Base-by-base conservation (phyloP, 1,140 invertebrate species). In the Diabrotica virgifera region DNA sequence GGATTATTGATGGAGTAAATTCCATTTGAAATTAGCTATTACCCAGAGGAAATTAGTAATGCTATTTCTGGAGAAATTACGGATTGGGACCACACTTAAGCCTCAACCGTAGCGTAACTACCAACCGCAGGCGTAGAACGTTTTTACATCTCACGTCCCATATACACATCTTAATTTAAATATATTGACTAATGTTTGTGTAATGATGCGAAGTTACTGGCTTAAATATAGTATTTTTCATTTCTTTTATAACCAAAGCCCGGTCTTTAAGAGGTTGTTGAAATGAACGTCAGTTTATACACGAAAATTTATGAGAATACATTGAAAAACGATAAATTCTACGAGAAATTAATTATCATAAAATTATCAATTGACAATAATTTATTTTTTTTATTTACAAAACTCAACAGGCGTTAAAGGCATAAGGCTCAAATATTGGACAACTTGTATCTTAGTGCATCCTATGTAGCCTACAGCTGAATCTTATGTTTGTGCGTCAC, bases 11-110 rank as follows among this genome's bases (percentile, higher is more conserved):
- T n/a, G 24, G 7, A 14, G 7, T 14, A 51, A 53, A 54, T 52
- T 52, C 51, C 52, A 14, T 63, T 35, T 37, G 60, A 56, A 36
- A 11, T n/a, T 37, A 63, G 54, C 24, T n/a, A 40, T 35, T 24
- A 50, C 38, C 9, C 6, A 51, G 36, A 61, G 50, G 24, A 61
- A 50, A 61, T 61, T 50, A 35, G 38, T 46, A 10, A 10, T 46
- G 40, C 40, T 46, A 46, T 46, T 46, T 46, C 8, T 46, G 40
- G 24, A 24, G 24, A 24, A 24, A 24, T 24, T 46, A 46, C 40
- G 40, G 40, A 46, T 10, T n/a, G 40, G 40, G 40, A 46, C 40
- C 40, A 46, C 40, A 46, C 40, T 46, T 10, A n/a, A 46, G n/a
- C 40, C 6, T 5, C 8, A 24, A 4, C 40, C 8, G 8, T 10